phyloP scores from a whole-genome alignment of 2,888 invertebrate species.

The Steinernema scapterisci region DNA sequence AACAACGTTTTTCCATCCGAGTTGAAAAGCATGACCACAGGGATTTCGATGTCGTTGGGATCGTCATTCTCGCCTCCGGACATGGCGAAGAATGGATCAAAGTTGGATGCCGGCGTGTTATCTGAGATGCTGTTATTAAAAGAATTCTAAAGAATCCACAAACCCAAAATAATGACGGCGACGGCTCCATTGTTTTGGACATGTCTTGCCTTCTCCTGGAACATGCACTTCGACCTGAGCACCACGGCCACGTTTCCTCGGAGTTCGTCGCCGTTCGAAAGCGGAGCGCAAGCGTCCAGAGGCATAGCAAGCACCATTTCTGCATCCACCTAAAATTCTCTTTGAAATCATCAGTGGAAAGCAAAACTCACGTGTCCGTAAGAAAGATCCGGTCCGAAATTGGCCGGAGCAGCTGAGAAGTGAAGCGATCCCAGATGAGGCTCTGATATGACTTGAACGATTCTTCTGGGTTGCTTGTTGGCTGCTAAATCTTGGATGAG shows the following conservation, averaged over 20 bases:
- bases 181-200: slow-evolving; percentile 82
- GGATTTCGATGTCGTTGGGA: slow-evolving; percentile 53
- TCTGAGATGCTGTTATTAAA: slow-evolving; percentile 58
- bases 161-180: slow-evolving; percentile 79
- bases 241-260: slow-evolving; percentile 82
- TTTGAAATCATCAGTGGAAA: background rate
- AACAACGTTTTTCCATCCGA: slow-evolving; percentile 46
- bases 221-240: slow-evolving; percentile 90
- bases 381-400: slow-evolving; percentile 68
- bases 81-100: slow-evolving; percentile 89
- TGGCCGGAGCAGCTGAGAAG: slow-evolving; percentile 70
- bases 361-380: background rate
- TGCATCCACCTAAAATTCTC: slow-evolving; percentile 73
- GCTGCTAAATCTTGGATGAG: background rate
- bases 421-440: slow-evolving; percentile 70
- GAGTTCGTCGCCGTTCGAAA: slow-evolving; percentile 74
- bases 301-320: slow-evolving; percentile 76
- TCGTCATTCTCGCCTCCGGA: slow-evolving; percentile 84
- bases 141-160: slow-evolving; percentile 14
- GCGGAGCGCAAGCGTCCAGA: slow-evolving; percentile 73
- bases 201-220: slow-evolving; percentile 87
- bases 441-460: slow-evolving; percentile 72
- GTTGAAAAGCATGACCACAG: slow-evolving; percentile 57
- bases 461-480: slow-evolving; percentile 68
- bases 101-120: slow-evolving; percentile 79